Conservation (phyloP, 2,797 vertebrate species). For the Monodelphis domestica region DNA sequence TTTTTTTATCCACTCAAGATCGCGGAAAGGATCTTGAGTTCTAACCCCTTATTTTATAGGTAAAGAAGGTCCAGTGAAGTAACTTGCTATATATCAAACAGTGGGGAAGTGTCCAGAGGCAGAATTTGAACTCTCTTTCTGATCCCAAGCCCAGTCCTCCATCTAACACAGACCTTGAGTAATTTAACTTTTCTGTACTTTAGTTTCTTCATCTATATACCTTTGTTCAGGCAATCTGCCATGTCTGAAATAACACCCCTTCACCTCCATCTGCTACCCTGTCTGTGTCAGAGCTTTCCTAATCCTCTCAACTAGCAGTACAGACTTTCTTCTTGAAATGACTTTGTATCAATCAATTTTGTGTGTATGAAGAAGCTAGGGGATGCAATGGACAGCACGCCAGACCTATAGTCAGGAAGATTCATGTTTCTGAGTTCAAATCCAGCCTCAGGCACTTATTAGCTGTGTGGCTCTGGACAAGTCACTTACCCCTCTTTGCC, state of each 20-base stretch:
- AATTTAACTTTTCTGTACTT: neutral
- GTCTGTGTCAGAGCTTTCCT: neutral
- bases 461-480: too few relatives aligned
- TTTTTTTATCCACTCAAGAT: neutral
- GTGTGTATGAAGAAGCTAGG: too few relatives aligned
- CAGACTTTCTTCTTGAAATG: neutral
- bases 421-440: too few relatives aligned
- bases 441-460: too few relatives aligned
- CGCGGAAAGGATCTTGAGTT: neutral
- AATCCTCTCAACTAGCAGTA: neutral
- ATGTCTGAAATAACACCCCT: neutral
- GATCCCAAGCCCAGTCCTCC: neutral
- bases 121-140: neutral
- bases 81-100: neutral
- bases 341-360: neutral
- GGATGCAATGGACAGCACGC: too few relatives aligned
- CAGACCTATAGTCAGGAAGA: too few relatives aligned
- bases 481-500: too few relatives aligned
- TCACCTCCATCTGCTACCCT: neutral
- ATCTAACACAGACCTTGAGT: neutral
- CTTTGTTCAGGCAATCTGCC: neutral
- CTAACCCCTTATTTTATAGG: neutral
- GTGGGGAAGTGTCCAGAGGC: neutral
- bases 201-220: neutral
- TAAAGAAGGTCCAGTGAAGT: neutral